These are phyloP conservation scores for Xestia sexstrigata DNA, from an alignment of 2,888 invertebrate species.

Conservation along the genomic window DNA sequence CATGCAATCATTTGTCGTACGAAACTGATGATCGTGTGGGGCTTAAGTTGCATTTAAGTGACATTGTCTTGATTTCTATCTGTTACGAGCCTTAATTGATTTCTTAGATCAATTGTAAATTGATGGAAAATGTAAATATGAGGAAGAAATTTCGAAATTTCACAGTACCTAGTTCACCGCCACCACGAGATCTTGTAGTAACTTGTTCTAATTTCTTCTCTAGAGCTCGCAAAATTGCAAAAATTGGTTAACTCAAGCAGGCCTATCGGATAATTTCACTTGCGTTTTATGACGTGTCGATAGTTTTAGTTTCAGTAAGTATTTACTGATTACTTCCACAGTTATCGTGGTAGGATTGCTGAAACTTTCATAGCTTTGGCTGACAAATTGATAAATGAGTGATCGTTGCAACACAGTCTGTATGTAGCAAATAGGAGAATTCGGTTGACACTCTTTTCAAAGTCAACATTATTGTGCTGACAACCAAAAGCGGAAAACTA, in stretches of 20 bases:
- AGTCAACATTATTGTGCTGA: background rate
- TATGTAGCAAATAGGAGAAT: background rate
- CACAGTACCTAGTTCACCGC: too few relatives aligned
- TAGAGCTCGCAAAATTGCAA: background rate
- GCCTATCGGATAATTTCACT: background rate
- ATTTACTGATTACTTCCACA: too few relatives aligned
- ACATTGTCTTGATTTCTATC: conserved; percentile 30
- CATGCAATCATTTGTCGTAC: conserved; percentile 55
- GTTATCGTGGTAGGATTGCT: background rate
- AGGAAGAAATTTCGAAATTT: background rate
- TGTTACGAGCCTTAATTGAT: conserved; percentile 17
- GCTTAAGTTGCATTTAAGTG: conserved; percentile 40
- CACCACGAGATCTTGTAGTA: too few relatives aligned
- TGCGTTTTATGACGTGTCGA: background rate
- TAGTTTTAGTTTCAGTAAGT: too few relatives aligned
- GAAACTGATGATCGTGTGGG: conserved; percentile 51
- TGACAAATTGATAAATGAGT: background rate
- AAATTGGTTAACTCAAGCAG: background rate
- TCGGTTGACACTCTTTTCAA: background rate
- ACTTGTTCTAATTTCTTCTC: too few relatives aligned
- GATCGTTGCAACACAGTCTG: background rate
- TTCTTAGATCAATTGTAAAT: background rate
- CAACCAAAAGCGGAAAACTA: background rate
- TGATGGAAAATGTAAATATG: too few relatives aligned
- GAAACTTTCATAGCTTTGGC: background rate